Conservation (phyloP, 2,888 invertebrate species). For the Embidobia sp. region DNA sequence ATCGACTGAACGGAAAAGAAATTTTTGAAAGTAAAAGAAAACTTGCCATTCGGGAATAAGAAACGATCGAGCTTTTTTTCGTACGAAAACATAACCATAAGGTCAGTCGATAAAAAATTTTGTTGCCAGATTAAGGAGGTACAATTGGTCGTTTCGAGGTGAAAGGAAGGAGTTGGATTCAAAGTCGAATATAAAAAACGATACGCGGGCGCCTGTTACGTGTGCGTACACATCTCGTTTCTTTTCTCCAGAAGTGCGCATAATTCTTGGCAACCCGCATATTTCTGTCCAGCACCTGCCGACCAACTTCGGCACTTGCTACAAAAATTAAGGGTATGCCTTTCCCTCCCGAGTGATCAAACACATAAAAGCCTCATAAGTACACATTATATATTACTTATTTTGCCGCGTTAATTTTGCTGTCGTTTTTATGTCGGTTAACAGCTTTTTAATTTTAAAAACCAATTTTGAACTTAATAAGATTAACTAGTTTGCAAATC, state of each 20-base stretch:
- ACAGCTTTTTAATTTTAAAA: too few relatives aligned
- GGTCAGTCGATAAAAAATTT: slow-evolving; percentile 47
- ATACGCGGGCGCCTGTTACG: slow-evolving; percentile 49
- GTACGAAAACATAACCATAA: slow-evolving; percentile 29
- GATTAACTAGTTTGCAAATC: too few relatives aligned
- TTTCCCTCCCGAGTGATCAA: slow-evolving; percentile 50
- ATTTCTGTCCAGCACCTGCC: slow-evolving; percentile 65
- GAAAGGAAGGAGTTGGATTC: slow-evolving; percentile 64
- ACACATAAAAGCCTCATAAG: slow-evolving; percentile 49
- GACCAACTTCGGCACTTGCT: slow-evolving; percentile 43
- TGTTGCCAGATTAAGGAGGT: slow-evolving; percentile 51
- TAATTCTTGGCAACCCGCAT: slow-evolving; percentile 68
- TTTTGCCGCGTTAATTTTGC: slow-evolving; percentile 18
- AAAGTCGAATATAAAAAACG: slow-evolving; percentile 38
- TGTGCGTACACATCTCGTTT: slow-evolving; percentile 52
- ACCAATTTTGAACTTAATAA: too few relatives aligned
- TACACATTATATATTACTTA: slow-evolving; percentile 29
- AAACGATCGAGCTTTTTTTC: slow-evolving; percentile 7
- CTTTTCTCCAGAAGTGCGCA: slow-evolving; percentile 52
- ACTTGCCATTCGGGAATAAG: too few relatives aligned
- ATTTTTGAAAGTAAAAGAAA: slow-evolving; percentile 22
- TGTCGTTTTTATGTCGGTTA: too few relatives aligned
- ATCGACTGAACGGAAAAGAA: slow-evolving; percentile 16
- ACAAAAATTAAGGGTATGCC: slow-evolving; percentile 48
- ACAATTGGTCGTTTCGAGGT: slow-evolving; percentile 57